Evolutionary conservation across 1,140 invertebrate species (phyloP).

Genomic region (Stenopsyche tienmushanensis): DNA sequence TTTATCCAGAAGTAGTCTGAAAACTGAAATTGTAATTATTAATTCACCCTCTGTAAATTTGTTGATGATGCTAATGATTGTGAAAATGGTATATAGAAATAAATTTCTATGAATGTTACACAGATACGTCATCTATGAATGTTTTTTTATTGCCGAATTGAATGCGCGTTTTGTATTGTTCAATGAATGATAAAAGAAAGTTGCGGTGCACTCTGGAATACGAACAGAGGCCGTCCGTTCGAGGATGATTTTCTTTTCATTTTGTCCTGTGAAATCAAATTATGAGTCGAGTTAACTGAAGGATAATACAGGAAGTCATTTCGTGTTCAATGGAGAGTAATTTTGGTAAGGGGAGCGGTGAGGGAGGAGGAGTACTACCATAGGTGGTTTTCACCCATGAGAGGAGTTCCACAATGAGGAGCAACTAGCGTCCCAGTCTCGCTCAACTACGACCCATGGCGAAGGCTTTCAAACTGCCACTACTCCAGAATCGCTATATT

Average conservation of each 20-base stretch:
- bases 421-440: constrained; percentile 34
- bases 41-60: no score
- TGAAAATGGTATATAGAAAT: no score
- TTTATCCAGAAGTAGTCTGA: no score
- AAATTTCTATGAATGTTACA: no score
- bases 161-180: neutral
- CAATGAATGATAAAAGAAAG: neutral
- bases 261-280: constrained; percentile 38
- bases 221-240: constrained; percentile 11
- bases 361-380: constrained; percentile 16
- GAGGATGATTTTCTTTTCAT: constrained; percentile 26
- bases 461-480: constrained; percentile 3
- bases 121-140: no score
- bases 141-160: no score
- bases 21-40: no score
- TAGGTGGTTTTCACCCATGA: constrained; percentile 41
- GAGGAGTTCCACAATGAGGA: constrained; percentile 33
- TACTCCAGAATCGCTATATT: no score
- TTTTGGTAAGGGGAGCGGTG: constrained; percentile 21
- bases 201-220: neutral
- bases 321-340: constrained; percentile 40
- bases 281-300: constrained; percentile 40
- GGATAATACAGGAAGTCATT: constrained; percentile 41
- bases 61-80: no score
- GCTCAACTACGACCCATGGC: neutral